Conservation (phyloP, 2,888 invertebrate genomes). For the Crocallis elinguaria region DNA sequence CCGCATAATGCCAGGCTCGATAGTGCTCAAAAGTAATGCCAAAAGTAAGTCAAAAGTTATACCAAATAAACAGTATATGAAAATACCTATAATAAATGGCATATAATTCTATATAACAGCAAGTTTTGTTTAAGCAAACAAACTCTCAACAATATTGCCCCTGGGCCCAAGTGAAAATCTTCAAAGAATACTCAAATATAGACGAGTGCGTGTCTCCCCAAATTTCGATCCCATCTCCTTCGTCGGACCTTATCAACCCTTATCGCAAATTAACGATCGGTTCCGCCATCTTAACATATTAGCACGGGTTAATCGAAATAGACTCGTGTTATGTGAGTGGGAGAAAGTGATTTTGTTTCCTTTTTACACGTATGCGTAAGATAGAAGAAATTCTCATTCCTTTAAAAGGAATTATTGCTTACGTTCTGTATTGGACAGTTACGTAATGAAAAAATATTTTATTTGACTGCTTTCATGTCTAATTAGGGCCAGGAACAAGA, state of each 20-base stretch:
- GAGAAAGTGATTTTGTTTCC: constrained; percentile 15
- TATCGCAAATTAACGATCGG: constrained; percentile 62
- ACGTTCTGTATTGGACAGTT: too few relatives aligned
- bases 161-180: constrained; percentile 2
- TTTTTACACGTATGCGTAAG: background rate
- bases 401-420: too few relatives aligned
- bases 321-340: background rate
- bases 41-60: too few relatives aligned
- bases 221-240: constrained; percentile 46
- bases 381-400: background rate
- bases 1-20: too few relatives aligned
- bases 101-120: too few relatives aligned
- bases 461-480: too few relatives aligned
- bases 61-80: too few relatives aligned
- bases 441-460: too few relatives aligned
- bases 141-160: background rate
- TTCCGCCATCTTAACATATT: constrained; percentile 27
- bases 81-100: too few relatives aligned
- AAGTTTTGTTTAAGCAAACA: background rate
- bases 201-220: constrained; percentile 16
- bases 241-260: constrained; percentile 51
- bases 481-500: too few relatives aligned
- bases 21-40: too few relatives aligned
- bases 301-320: constrained; percentile 27
- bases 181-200: constrained; percentile 8